phyloP scores from a whole-genome alignment of 1,140 invertebrate species.

The Dreissena rostriformis region DNA sequence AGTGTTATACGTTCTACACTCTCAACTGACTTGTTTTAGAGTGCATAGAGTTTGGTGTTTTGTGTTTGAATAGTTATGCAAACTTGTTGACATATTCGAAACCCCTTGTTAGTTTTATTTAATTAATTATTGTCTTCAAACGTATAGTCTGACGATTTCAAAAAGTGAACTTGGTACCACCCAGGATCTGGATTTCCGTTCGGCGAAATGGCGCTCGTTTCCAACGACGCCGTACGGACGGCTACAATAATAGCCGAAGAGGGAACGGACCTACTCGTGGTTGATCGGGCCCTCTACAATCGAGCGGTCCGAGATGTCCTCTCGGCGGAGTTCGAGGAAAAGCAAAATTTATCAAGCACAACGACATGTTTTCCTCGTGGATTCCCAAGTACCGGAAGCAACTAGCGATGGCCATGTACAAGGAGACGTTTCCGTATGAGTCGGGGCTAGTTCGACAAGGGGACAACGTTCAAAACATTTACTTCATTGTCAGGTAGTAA shows the following conservation, averaged over 20 bases:
- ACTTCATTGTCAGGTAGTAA: constrained; percentile 80
- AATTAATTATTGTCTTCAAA: too few species aligned
- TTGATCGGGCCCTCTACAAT: constrained; percentile 78
- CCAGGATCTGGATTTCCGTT: constrained; percentile 78
- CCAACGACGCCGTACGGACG: constrained; percentile 76
- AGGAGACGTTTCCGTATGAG: constrained; percentile 75
- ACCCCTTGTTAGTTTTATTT: too few species aligned
- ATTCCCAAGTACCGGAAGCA: constrained; percentile 79
- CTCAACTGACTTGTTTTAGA: too few species aligned
- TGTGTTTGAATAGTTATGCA: too few species aligned
- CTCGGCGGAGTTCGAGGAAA: constrained; percentile 78
- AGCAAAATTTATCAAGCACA: constrained; percentile 75
- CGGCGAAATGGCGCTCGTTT: constrained; percentile 78
- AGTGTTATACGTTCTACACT: too few species aligned
- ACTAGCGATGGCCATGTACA: constrained; percentile 79
- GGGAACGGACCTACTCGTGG: constrained; percentile 75
- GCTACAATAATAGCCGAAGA: constrained; percentile 77
- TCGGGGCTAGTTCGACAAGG: constrained; percentile 75
- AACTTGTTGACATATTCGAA: too few species aligned
- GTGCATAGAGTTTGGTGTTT: too few species aligned
- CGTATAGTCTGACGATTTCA: too few species aligned
- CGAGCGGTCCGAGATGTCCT: constrained; percentile 78
- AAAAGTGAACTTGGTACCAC: too few species aligned
- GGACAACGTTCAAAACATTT: constrained; percentile 73
- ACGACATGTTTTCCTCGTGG: constrained; percentile 76